phyloP scores from a whole-genome alignment of 2,888 invertebrate species.

The Ormyrus labotus region DNA sequence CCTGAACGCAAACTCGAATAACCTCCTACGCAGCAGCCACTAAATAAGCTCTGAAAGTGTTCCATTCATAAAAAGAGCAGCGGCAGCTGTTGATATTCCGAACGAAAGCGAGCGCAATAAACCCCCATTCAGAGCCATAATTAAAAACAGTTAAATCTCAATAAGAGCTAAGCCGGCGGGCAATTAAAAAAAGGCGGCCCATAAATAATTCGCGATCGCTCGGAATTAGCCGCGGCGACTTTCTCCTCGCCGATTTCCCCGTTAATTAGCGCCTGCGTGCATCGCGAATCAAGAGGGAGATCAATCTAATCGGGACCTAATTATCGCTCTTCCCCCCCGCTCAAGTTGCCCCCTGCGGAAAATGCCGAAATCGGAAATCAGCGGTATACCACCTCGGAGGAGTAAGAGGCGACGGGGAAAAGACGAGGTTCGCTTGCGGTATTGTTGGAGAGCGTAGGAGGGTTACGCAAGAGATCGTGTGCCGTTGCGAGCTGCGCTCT shows the following conservation, averaged over 20 bases:
- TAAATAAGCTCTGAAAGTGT: too few relatives aligned
- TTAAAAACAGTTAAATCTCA: too few relatives aligned
- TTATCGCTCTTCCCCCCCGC: conserved; percentile 1
- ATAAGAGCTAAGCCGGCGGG: too few relatives aligned
- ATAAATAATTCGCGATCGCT: too few relatives aligned
- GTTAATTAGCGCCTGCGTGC: conserved; percentile 23
- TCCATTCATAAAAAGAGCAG: too few relatives aligned
- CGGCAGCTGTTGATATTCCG: too few relatives aligned
- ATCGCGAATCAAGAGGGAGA: not conserved
- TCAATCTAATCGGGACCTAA: conserved; percentile 33
- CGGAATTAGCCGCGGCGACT: not conserved
- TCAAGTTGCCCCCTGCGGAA: not conserved
- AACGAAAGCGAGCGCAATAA: too few relatives aligned
- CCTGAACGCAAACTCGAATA: too few relatives aligned
- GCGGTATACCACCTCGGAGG: not conserved
- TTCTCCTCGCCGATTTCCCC: conserved; percentile 33
- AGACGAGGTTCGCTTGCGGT: not conserved
- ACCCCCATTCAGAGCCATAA: too few relatives aligned
- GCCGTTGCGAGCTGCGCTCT: not conserved
- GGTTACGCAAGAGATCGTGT: conserved; percentile 11
- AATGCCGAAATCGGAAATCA: conserved; percentile 44
- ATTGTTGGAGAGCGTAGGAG: conserved; percentile 8
- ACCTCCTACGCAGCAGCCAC: too few relatives aligned
- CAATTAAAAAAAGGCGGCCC: too few relatives aligned
- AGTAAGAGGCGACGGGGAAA: not conserved